Conservation (phyloP, 2,888 invertebrate species). For the Marasmarcha lunaedactyla region DNA sequence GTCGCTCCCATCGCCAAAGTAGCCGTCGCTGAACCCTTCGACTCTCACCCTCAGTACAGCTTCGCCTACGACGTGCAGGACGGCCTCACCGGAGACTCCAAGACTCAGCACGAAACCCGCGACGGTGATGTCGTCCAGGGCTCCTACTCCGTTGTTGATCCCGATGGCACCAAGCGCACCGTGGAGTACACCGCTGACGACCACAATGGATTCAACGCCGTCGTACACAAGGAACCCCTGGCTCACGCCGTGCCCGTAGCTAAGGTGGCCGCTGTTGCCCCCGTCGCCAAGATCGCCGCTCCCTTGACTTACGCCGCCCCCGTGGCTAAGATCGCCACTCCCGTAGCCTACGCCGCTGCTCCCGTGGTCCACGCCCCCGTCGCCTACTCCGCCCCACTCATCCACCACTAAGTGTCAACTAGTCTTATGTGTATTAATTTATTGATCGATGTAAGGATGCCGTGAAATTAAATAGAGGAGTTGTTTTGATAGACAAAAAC, state of each 20-base stretch:
- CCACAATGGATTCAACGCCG: constrained; percentile 68
- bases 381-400: constrained; percentile 2
- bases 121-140: constrained; percentile 59
- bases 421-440: neutral
- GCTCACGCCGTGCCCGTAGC: constrained; percentile 27
- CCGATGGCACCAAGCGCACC: constrained; percentile 67
- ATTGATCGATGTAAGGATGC: neutral
- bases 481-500: too few relatives aligned
- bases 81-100: constrained; percentile 58
- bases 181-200: constrained; percentile 63
- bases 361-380: constrained; percentile 16
- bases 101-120: constrained; percentile 54
- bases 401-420: neutral
- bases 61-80: constrained; percentile 71
- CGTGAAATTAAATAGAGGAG: too few relatives aligned
- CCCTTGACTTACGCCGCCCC: too few relatives aligned
- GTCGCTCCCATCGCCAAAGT: constrained; percentile 28
- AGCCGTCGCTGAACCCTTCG: constrained; percentile 33
- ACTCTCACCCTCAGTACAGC: constrained; percentile 47
- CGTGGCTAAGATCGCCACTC: constrained; percentile 7
- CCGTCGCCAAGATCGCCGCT: constrained; percentile 20
- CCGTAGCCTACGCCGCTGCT: constrained; percentile 16
- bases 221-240: constrained; percentile 56
- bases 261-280: constrained; percentile 23
- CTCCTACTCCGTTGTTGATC: constrained; percentile 66